Evolutionary conservation across 2,888 invertebrate species (phyloP).

Genomic region (Nomada flava): DNA sequence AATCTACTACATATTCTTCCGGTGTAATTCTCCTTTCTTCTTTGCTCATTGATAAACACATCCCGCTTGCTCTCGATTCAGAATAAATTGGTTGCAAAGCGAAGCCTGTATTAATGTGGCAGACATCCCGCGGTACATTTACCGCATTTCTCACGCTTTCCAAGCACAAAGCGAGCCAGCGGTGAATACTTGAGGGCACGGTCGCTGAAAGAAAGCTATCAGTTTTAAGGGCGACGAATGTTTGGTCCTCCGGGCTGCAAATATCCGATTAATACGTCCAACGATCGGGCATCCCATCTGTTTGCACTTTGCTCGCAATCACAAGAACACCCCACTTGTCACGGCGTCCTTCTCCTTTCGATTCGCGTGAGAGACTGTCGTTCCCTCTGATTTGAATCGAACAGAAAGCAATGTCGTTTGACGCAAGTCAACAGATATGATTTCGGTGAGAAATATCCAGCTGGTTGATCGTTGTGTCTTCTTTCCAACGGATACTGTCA

Average conservation of each 20-base stretch:
- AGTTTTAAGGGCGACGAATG: no score
- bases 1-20: not conserved
- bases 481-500: not conserved
- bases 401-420: not conserved
- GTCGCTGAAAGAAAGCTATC: no score
- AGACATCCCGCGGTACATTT: no score
- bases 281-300: not conserved
- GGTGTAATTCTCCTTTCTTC: no score
- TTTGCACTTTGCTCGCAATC: not conserved
- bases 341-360: no score
- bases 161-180: no score
- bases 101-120: no score
- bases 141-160: no score
- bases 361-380: not conserved
- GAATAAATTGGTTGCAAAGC: no score
- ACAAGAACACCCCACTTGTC: not conserved
- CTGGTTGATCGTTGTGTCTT: not conserved
- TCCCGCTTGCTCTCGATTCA: not conserved
- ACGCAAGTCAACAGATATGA: constrained; percentile 10
- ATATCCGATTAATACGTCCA: not conserved
- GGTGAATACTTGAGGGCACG: no score
- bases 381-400: not conserved
- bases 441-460: constrained; percentile 12
- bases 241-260: not conserved
- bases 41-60: not conserved